Evolutionary conservation across 2,888 invertebrate species (phyloP).

Genomic region (Chirona hameri): DNA sequence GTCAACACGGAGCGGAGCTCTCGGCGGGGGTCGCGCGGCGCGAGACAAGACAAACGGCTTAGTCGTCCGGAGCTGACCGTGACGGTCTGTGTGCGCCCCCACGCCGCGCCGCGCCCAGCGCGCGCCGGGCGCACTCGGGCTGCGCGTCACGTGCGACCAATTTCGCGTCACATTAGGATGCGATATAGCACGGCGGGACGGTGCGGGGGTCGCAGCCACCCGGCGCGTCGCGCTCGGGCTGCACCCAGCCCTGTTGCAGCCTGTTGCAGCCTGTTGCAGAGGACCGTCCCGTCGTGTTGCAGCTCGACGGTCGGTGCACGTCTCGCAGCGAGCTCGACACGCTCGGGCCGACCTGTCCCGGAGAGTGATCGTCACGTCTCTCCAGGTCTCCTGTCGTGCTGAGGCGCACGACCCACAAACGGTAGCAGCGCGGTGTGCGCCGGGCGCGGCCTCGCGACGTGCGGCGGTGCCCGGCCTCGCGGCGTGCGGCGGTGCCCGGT

Average conservation of each 20-base stretch:
- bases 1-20: no score
- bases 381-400: no score
- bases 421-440: no score
- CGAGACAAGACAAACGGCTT: no score
- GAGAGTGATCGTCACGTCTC: no score
- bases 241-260: background rate
- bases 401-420: no score
- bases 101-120: background rate
- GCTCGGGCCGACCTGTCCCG: background rate
- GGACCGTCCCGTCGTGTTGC: no score
- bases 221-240: background rate
- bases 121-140: background rate
- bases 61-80: background rate
- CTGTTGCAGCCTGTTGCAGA: background rate
- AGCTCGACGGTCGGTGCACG: no score
- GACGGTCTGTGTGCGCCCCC: background rate
- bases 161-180: constrained; percentile 3
- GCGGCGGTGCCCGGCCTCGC: no score
- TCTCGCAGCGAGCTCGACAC: background rate
- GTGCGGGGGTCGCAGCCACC: background rate
- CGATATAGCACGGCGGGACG: background rate
- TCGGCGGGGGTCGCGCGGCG: no score
- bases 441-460: no score
- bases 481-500: no score
- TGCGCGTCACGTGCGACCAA: background rate